These are phyloP conservation scores for Ceyx melanurus DNA, from an alignment of 2,113 vertebrate genomes.

Conservation along the genomic window DNA sequence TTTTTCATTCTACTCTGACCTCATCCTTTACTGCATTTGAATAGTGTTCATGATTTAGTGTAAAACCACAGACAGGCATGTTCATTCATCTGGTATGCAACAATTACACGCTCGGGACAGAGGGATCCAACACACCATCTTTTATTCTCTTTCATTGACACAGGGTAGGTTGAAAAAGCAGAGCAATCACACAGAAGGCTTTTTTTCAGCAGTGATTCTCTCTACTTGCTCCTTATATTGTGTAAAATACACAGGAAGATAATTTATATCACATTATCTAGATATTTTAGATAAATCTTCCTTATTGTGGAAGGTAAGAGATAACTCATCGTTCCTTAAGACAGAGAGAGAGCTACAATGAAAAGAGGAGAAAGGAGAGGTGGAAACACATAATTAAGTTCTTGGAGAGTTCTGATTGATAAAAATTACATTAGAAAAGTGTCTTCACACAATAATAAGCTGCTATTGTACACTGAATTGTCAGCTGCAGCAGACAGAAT, in stretches of 20 bases:
- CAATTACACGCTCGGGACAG: not conserved
- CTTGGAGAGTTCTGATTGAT: not conserved
- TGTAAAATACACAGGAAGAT: not conserved
- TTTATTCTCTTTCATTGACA: not conserved
- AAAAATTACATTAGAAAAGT: constrained; percentile 15
- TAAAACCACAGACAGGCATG: not conserved
- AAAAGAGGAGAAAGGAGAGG: not conserved
- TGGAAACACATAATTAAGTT: not conserved
- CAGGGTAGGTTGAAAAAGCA: not conserved
- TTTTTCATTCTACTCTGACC: not conserved
- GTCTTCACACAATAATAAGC: constrained; percentile 26
- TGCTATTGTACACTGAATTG: not conserved
- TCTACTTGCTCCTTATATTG: not conserved
- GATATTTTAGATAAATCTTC: not conserved
- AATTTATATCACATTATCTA: not conserved
- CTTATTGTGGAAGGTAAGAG: not conserved
- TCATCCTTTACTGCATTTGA: not conserved
- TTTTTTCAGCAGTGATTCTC: not conserved
- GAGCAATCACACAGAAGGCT: not conserved
- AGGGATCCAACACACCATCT: not conserved
- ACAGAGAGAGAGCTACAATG: not conserved
- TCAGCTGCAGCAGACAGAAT: not conserved
- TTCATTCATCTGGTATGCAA: not conserved
- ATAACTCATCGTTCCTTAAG: not conserved
- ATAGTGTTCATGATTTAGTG: not conserved